A percentile compares a stretch with the other conserved stretches of the same genome.
Evolutionary conservation across 2,888 invertebrate genomes (phyloP).

Genomic region (Heteropelma amictum): DNA sequence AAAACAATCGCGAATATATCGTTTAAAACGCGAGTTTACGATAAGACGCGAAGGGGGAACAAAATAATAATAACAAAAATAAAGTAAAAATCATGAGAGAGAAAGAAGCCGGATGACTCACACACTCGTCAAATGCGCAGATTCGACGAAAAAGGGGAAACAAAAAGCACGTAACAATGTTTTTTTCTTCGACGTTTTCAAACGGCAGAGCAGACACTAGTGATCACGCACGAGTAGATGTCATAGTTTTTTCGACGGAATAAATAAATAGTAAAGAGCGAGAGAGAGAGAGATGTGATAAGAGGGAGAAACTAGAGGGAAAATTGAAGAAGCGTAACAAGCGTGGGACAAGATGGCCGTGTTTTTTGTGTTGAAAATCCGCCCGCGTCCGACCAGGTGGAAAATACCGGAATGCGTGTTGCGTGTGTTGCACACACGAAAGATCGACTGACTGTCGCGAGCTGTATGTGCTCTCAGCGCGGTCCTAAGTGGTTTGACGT

Average conservation of each 20-base stretch:
- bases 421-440: slow-evolving; percentile 61
- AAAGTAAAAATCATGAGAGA: not conserved
- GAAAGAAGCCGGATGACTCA: slow-evolving; percentile 17
- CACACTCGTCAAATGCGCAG: too few species aligned
- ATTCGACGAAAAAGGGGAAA: too few species aligned
- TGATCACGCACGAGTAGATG: too few species aligned
- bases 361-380: slow-evolving; percentile 60
- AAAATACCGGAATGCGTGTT: slow-evolving; percentile 72
- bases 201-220: too few species aligned
- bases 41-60: not conserved
- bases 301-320: not conserved
- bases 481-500: slow-evolving; percentile 76
- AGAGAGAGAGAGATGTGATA: not conserved
- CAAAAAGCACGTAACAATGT: too few species aligned
- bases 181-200: too few species aligned
- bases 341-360: slow-evolving; percentile 68
- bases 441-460: slow-evolving; percentile 73
- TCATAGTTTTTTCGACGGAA: too few species aligned
- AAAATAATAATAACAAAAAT: not conserved
- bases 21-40: not conserved
- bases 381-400: slow-evolving; percentile 74
- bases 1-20: not conserved
- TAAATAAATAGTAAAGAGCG: not conserved
- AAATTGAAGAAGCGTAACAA: slow-evolving; percentile 24
- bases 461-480: slow-evolving; percentile 57